A percentile compares a stretch with the other conserved stretches of the same genome.
Conservation (phyloP, 2,113 vertebrate species). For the Chionis minor region DNA sequence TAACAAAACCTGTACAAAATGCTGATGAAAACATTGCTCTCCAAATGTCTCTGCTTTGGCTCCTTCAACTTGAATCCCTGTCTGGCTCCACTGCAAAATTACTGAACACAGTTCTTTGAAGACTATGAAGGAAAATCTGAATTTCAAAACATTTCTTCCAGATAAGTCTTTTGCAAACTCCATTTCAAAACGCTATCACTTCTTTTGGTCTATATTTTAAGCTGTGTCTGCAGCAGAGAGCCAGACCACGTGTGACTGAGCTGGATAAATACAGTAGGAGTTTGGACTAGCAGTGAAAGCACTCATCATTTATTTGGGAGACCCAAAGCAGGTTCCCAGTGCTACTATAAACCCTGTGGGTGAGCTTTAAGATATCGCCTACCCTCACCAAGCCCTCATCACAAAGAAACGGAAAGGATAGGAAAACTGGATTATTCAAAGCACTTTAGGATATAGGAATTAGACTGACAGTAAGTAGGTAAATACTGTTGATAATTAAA, state of each 20-base stretch:
- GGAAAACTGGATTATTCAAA: neutral
- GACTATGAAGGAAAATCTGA: neutral
- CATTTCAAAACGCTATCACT: neutral
- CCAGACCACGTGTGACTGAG: neutral
- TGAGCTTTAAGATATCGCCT: neutral
- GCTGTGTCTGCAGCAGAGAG: neutral
- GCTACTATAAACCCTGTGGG: neutral
- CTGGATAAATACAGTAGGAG: neutral
- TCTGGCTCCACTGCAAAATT: neutral
- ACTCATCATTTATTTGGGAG: neutral
- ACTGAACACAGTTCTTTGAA: neutral
- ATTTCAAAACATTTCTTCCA: neutral
- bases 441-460: neutral
- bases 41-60: neutral
- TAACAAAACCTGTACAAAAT: slow-evolving; percentile 10
- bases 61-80: neutral
- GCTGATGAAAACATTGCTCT: slow-evolving; percentile 20
- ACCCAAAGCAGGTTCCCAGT: neutral
- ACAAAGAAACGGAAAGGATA: neutral
- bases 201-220: neutral
- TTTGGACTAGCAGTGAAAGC: neutral
- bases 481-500: neutral
- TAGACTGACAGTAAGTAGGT: neutral
- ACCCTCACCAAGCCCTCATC: neutral
- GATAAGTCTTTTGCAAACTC: neutral